Percentiles rank a stretch among this genome's conserved stretches.
These are phyloP conservation scores for Thripadectes ignobilis DNA, from an alignment of 2,797 vertebrate species.

Conservation along the genomic window DNA sequence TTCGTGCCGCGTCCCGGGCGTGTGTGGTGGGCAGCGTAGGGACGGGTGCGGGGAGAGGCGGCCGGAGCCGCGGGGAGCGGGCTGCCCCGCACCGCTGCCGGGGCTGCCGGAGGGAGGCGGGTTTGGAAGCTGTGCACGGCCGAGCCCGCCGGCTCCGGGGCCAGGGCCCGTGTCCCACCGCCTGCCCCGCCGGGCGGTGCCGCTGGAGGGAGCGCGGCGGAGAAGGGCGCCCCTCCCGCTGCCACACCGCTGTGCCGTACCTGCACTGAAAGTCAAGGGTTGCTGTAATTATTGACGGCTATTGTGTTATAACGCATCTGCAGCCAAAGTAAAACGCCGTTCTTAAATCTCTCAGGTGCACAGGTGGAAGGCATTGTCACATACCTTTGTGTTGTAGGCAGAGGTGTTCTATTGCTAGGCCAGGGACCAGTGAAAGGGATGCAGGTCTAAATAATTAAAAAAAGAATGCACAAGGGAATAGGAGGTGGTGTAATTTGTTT, in stretches of 20 bases:
- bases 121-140: fast-evolving
- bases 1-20: not conserved
- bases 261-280: fast-evolving
- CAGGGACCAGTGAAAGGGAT: not conserved
- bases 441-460: not conserved
- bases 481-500: not conserved
- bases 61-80: not conserved
- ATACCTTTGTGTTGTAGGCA: not conserved
- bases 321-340: not conserved
- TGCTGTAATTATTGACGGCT: fast-evolving
- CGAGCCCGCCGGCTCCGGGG: fast-evolving
- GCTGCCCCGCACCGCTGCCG: too few species aligned
- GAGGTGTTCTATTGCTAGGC: not conserved
- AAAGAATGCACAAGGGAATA: not conserved
- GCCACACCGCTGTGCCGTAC: fast-evolving
- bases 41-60: not conserved
- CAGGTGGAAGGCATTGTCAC: not conserved
- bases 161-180: fast-evolving
- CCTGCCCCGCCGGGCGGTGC: too few species aligned
- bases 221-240: not conserved
- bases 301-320: fast-evolving
- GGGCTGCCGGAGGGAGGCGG: too few species aligned
- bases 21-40: not conserved
- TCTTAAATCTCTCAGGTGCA: not conserved
- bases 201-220: not conserved